A percentile compares a stretch with the other conserved stretches of the same genome.
Evolutionary conservation across 2,888 invertebrate genomes (phyloP).

Genomic region (Sinodicranocentrus sp.): DNA sequence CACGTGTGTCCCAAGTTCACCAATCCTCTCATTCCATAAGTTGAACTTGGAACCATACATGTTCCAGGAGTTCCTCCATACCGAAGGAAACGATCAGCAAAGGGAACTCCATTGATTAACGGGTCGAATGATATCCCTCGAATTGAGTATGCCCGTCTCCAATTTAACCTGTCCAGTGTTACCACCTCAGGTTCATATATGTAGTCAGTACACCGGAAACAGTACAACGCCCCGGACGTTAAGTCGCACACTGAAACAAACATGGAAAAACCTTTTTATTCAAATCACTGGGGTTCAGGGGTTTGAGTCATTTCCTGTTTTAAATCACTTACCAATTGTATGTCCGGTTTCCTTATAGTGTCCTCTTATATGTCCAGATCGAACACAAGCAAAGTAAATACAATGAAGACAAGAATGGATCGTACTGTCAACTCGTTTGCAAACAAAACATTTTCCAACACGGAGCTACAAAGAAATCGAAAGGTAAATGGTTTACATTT

Average conservation of each 20-base stretch:
- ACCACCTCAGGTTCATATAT: constrained; percentile 89
- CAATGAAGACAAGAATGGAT: constrained; percentile 91
- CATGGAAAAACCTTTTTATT: constrained; percentile 16
- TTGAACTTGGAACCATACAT: constrained; percentile 63
- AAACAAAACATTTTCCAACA: constrained; percentile 72
- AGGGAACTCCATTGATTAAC: constrained; percentile 85
- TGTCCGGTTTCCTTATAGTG: constrained; percentile 91
- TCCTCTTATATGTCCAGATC: constrained; percentile 88
- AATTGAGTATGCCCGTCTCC: constrained; percentile 75
- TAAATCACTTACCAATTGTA: constrained; percentile 82
- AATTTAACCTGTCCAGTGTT: constrained; percentile 78
- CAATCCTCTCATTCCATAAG: constrained; percentile 90
- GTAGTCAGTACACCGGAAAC: constrained; percentile 94
- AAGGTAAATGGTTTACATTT: too few species aligned
- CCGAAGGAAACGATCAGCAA: constrained; percentile 87
- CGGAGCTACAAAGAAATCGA: constrained; percentile 83
- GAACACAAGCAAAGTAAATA: constrained; percentile 94
- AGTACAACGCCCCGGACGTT: constrained; percentile 92
- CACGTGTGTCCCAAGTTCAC: constrained; percentile 98
- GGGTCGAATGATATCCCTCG: constrained; percentile 63
- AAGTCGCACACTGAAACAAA: constrained; percentile 86
- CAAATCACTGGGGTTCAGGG: too few species aligned
- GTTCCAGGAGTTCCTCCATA: constrained; percentile 44
- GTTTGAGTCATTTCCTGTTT: too few species aligned
- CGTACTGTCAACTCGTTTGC: constrained; percentile 69